phyloP scores from a whole-genome alignment of 2,113 vertebrate genomes.

The Sardina pilchardus region DNA sequence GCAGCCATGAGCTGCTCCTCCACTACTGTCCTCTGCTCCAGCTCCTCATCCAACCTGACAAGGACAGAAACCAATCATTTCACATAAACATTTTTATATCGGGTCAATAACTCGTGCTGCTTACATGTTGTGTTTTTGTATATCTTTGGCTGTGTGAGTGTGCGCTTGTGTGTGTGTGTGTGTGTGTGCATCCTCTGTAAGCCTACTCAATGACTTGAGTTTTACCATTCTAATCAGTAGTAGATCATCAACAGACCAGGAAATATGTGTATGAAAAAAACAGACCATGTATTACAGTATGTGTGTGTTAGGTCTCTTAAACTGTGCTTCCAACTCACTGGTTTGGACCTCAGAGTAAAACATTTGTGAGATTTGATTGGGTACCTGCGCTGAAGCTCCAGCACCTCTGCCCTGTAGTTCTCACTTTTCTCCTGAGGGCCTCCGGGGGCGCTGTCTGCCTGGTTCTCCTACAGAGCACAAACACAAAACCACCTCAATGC shows the following conservation, averaged over 20 bases:
- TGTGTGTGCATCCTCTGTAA: too few species aligned
- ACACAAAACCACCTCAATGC: background rate
- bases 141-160: too few species aligned
- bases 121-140: background rate
- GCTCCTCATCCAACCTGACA: slow-evolving; percentile 79
- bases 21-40: slow-evolving; percentile 69
- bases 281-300: too few species aligned
- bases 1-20: slow-evolving; percentile 83
- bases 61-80: background rate
- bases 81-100: background rate
- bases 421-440: slow-evolving; percentile 81
- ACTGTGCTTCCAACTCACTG: too few species aligned
- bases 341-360: too few species aligned
- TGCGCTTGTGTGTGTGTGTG: too few species aligned
- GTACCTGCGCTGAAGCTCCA: slow-evolving; percentile 83
- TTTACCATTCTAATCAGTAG: too few species aligned
- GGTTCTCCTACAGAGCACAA: slow-evolving; percentile 65
- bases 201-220: too few species aligned
- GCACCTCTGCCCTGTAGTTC: slow-evolving; percentile 69
- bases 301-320: too few species aligned
- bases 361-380: background rate
- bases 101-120: background rate
- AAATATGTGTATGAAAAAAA: too few species aligned
- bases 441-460: slow-evolving; percentile 81
- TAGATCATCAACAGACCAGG: too few species aligned